Evolutionary conservation across 92 coral and sea anemone genomes (phyloP), one percentile per base, ranked within the genome.

Genomic region (Anthopleura xanthogrammica): DNA sequence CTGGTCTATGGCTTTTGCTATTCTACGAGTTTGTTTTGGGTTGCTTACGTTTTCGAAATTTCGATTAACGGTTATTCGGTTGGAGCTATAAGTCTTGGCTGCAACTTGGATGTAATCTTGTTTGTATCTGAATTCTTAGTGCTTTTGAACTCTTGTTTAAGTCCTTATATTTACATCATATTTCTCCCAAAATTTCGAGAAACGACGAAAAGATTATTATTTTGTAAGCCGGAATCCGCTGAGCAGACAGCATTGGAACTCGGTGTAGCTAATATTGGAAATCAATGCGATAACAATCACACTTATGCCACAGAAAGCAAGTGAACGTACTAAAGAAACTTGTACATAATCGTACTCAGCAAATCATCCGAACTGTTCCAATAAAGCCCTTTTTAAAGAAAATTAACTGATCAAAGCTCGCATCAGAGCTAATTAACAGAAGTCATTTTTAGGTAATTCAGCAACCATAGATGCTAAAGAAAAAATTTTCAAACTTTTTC

Each of bases 151-250:
- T 75, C 54, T 41, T 75, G 56, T 22, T 14, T 75, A 0, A 75
- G 78, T 41, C 78, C 78, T 41, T 75, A 48, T 75, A 17, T 75
- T 36, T 75, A 75, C 78, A 40, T 41, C 2, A 48, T 41, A 41
- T 75, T 75, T 75, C 78, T 75, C 16, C 55, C 52, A 3, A 56
- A 75, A 48, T 75, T 75, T 75, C 78, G 54, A 16, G 23, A 75
- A 16, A 48, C 57, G 1, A 19, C 78, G 17, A 75, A 75, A 22
- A 48, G 23, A 48, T 16, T 75, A 14, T 36, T 75, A 36, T 75
- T 1, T 1, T 3, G 5, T 13, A 75, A 48, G 42, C 23, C 17
- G 36, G 4, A 72, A 41, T 56, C 23, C 7, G 13, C 78, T 2
- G 13, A 40, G 36, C 16, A 48, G 22, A 43, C 52, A 13, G 68